Conservation (phyloP, 2,113 vertebrate genomes). For the Cyanocitta stelleri region DNA sequence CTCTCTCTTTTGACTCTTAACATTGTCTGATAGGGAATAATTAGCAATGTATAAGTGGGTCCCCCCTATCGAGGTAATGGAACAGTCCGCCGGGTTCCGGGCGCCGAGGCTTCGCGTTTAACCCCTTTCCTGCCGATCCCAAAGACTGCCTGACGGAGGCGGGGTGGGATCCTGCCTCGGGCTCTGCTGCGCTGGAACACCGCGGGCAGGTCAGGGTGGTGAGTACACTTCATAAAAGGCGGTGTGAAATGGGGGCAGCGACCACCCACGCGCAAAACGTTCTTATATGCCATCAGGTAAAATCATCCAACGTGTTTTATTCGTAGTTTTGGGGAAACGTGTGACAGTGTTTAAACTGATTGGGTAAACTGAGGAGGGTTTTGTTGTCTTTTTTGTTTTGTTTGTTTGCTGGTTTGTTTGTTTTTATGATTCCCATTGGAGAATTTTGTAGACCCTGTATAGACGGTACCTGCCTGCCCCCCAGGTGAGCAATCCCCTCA, state of each 20-base stretch:
- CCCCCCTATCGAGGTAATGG: neutral
- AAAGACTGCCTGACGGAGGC: neutral
- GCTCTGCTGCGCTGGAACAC: neutral
- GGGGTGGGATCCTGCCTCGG: neutral
- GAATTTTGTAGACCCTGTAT: neutral
- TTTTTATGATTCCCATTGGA: neutral
- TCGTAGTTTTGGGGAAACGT: neutral
- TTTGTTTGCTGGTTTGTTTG: neutral
- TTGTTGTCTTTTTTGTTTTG: too few relatives aligned
- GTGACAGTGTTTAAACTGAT: neutral
- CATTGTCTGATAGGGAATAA: neutral
- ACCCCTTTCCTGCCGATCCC: neutral
- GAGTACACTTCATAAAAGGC: neutral
- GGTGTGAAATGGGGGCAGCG: accelerated
- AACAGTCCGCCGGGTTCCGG: neutral
- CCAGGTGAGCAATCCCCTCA: neutral
- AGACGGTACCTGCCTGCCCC: accelerated
- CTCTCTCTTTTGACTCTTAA: neutral
- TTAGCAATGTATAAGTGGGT: neutral
- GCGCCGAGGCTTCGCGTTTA: neutral
- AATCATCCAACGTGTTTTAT: accelerated
- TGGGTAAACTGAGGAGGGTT: neutral
- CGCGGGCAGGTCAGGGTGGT: too few relatives aligned
- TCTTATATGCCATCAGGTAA: neutral
- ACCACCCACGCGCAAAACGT: too few relatives aligned